Evolutionary conservation across 2,797 vertebrate genomes (phyloP).

Genomic region (Coregonus sp.): DNA sequence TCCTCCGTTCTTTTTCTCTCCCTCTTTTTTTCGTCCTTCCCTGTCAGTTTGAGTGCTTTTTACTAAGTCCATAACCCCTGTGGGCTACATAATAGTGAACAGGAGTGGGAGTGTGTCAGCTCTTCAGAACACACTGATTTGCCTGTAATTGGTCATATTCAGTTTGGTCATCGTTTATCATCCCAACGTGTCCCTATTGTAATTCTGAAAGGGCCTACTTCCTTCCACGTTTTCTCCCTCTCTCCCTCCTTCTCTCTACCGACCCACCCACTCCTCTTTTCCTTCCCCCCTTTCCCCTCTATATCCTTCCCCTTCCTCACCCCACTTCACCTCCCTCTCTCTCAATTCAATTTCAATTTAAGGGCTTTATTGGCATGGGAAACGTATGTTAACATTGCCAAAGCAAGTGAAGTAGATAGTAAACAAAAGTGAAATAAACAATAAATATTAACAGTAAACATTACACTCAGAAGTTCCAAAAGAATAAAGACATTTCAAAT

Average conservation of each 20-base stretch:
- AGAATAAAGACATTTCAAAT: too few relatives aligned
- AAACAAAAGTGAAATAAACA: too few relatives aligned
- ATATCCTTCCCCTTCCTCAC: conserved; percentile 5
- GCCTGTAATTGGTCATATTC: background rate
- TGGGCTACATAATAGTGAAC: background rate
- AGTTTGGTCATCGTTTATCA: background rate
- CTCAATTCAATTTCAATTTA: too few relatives aligned
- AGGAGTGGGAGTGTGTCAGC: background rate
- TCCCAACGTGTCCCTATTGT: too few relatives aligned
- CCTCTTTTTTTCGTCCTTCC: conserved; percentile 11
- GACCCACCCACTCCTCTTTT: background rate
- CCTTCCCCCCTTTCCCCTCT: background rate
- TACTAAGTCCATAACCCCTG: background rate
- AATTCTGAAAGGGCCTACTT: background rate
- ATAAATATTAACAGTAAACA: too few relatives aligned
- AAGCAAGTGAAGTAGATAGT: too few relatives aligned
- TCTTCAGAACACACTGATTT: background rate
- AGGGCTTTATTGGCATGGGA: too few relatives aligned
- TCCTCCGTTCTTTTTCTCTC: background rate
- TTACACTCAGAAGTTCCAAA: too few relatives aligned
- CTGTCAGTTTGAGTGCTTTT: background rate
- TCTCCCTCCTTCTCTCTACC: background rate
- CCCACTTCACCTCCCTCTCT: too few relatives aligned
- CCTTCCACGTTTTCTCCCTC: background rate
- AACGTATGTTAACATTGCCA: too few relatives aligned